Evolutionary conservation across 1,140 invertebrate species (phyloP).

Genomic region (Cherax destructor): DNA sequence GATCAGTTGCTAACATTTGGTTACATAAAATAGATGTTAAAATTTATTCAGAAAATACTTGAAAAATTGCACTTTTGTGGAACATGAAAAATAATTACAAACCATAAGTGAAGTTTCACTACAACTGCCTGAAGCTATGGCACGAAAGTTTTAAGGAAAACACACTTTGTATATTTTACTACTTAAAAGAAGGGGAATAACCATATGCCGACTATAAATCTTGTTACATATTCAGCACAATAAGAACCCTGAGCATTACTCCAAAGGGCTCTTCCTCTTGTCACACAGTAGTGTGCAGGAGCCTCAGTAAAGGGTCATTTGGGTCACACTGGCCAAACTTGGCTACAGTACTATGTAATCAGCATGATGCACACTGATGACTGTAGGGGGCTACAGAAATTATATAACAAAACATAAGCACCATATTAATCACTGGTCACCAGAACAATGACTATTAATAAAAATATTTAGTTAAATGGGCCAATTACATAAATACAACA

Average conservation of each 20-base stretch:
- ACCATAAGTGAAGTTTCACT: not conserved
- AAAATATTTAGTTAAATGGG: not conserved
- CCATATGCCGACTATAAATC: conserved; percentile 24
- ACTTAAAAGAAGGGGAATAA: not conserved
- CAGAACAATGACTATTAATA: conserved; percentile 21
- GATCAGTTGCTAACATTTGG: not conserved
- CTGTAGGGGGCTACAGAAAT: not conserved
- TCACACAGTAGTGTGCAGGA: not conserved
- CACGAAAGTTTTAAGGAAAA: conserved; percentile 27
- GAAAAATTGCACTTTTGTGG: conserved; percentile 46
- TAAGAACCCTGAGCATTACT: conserved; percentile 25
- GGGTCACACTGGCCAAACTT: conserved; percentile 39
- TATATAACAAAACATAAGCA: conserved; percentile 25
- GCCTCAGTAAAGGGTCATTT: conserved; percentile 6
- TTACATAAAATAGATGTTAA: conserved; percentile 14
- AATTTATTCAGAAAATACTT: not conserved
- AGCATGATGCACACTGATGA: conserved; percentile 34
- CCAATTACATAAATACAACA: not conserved
- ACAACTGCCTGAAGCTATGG: conserved; percentile 45
- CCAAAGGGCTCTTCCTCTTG: conserved; percentile 12
- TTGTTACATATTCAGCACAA: not conserved
- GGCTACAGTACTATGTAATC: conserved; percentile 15
- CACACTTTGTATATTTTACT: conserved; percentile 3
- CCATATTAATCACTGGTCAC: conserved; percentile 39
- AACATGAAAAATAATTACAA: conserved; percentile 10